These are phyloP conservation scores for Coptodon rendalli DNA, from an alignment of 2,113 vertebrate genomes.

Conservation along the genomic window DNA sequence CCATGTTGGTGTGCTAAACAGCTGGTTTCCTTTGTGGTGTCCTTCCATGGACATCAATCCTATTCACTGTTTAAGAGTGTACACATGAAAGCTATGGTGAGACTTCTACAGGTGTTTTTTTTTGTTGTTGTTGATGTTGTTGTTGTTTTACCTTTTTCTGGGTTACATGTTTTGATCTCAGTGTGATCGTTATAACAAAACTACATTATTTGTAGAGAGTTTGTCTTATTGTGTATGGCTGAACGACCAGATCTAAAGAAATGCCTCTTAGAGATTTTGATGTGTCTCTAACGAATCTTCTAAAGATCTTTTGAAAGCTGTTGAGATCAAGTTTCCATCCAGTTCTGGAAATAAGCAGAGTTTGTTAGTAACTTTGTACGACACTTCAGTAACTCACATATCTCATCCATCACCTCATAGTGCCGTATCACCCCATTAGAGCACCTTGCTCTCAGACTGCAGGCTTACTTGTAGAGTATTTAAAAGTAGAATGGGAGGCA, in stretches of 20 bases:
- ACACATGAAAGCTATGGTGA: not conserved
- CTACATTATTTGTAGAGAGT: not conserved
- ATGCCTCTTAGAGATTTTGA: not conserved
- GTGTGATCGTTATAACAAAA: not conserved
- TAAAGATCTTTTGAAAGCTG: not conserved
- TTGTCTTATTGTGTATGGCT: not conserved
- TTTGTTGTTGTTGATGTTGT: too few species aligned
- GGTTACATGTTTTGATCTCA: not conserved
- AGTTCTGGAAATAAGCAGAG: not conserved
- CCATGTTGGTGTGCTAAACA: not conserved
- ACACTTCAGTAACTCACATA: not conserved
- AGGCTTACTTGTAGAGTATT: not conserved
- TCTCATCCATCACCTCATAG: fast-evolving
- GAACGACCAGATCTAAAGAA: not conserved
- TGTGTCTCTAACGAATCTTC: not conserved
- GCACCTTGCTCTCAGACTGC: not conserved
- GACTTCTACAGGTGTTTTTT: not conserved
- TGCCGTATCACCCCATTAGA: not conserved
- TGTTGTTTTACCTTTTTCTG: not conserved
- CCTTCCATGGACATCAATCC: not conserved
- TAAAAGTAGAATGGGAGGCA: not conserved
- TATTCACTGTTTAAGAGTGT: not conserved
- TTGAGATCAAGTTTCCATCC: not conserved
- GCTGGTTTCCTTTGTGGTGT: not conserved
- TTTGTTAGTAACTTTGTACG: not conserved